Base-by-base conservation (phyloP, 2,113 vertebrate genomes). In the Bagarius yarrelli region DNA sequence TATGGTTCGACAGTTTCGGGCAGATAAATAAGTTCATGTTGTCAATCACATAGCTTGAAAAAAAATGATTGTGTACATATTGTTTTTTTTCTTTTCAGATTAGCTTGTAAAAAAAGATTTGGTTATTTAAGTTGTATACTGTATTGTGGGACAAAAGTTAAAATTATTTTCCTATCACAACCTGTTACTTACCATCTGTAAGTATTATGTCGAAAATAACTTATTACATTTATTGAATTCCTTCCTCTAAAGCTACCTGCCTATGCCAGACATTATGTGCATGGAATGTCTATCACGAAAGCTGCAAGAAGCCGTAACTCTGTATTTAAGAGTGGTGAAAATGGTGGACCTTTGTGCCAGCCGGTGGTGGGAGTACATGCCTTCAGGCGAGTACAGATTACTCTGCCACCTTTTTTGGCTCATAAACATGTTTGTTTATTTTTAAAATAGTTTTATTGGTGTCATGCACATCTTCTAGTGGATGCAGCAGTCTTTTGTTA, bases 341-440 rank as follows among this genome's bases (percentile, higher is more conserved):
- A 94, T 97, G n/a, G 97, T 99, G 90, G 98, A 99, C 87, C 94
- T 99, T 1, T 99, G 98, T 87, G 98, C 97, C 32, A 96, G 97
- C 32, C 94, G 94, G 12, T 99, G 98, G 98, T 99, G 98, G 98
- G 97, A 99, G 83, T 99, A 98, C 85, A 99, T 99, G 98, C 97
- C 98, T 56, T 96, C 96, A 91, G 98, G 98, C 98, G 87, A 92
- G 93, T 90, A 71, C 23, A 12, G 8, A 16, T 32, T 23, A 23
- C 13, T 63, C n/a, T 60, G 70, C 0, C 9, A 59, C 21, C 5
- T 21, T 14, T 23, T n/a, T 53, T 52, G 18, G 11, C 25, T 30
- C 32, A 23, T 64, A 21, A n/a, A 23, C 21, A 66, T 34, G 5
- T 5, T 19, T 66, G n/a, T n/a, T n/a, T n/a, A n/a, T n/a, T n/a